Evolutionary conservation across 2,888 invertebrate species (phyloP).

Genomic region (Aproaerema taeniolella): DNA sequence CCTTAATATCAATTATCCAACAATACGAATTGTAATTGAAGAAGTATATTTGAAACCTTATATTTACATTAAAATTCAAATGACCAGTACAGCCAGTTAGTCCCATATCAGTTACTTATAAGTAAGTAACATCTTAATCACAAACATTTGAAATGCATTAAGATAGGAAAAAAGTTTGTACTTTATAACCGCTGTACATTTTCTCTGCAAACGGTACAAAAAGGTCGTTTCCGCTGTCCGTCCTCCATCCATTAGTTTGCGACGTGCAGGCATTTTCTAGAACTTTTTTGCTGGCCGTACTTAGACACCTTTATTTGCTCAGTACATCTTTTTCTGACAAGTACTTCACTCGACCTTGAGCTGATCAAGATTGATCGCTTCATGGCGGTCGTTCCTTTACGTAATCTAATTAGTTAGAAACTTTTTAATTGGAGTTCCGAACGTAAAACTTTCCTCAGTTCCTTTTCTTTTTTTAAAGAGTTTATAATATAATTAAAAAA

Average conservation of each 20-base stretch:
- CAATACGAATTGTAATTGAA: too few species aligned
- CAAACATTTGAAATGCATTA: not conserved
- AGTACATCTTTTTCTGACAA: not conserved
- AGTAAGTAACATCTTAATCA: not conserved
- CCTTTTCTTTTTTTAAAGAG: too few species aligned
- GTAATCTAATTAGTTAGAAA: not conserved
- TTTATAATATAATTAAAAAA: too few species aligned
- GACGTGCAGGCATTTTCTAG: conserved; percentile 9
- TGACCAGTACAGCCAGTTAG: too few species aligned
- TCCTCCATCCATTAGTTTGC: conserved; percentile 12
- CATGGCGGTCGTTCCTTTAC: not conserved
- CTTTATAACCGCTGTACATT: not conserved
- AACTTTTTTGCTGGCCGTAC: too few species aligned
- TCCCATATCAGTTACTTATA: too few species aligned
- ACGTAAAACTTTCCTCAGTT: too few species aligned
- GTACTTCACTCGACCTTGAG: not conserved
- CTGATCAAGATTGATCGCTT: conserved; percentile 7
- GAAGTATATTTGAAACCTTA: too few species aligned
- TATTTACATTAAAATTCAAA: too few species aligned
- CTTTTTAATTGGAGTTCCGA: not conserved
- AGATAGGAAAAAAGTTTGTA: not conserved
- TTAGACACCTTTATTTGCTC: not conserved
- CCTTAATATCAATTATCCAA: too few species aligned
- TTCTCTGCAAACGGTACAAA: conserved; percentile 14
- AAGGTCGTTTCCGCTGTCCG: conserved; percentile 9